Evolutionary conservation across 2,888 invertebrate species (phyloP), one percentile per base, ranked within the genome.

Genomic region (Pristionchus japonicus): DNA sequence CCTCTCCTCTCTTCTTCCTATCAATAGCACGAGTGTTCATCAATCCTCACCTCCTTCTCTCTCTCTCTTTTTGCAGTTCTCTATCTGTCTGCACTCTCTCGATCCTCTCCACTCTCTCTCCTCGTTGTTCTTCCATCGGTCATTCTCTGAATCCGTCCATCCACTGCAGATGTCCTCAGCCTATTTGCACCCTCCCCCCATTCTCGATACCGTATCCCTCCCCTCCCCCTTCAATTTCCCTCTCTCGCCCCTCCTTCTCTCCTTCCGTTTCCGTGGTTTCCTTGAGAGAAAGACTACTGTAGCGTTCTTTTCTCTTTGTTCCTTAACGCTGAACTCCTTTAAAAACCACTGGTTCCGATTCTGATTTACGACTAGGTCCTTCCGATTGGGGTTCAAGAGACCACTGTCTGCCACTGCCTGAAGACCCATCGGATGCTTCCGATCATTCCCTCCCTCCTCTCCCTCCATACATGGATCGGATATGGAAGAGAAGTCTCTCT

Each of bases 221-320:
- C 27, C 37, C 43, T 43, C n/a, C 23, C 40, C 70, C 70, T 37
- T 74, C 74, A 34, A 13, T 40, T 15, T 70, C 70, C 70, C 37
- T 17, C 70, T 70, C 70, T 70, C 70, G 70, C 37, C 70, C 37
- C 34, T 70, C 37, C 70, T 70, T 70, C 70, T 70, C 70, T 70
- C 70, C 70, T 70, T 70, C 70, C 70, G 70, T 70, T 70, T 70
- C 70, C 70, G 70, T 70, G 70, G 70, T 70, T 70, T 70, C 37
- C 70, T 17, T 13, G 34, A 64, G 13, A 7, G n/a, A 11, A 37
- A 4, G 17, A 70, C 70, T 70, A 70, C 70, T 70, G 70, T 70
- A 70, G 23, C 37, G 34, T 31, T 67, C 64, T 15, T 67, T 31
- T 31, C 31, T 40, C 37, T 70, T 70, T 7, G 64, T 31, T 67